Evolutionary conservation across 2,888 invertebrate genomes (phyloP).

Genomic region (Lasioglossum marginatum): DNA sequence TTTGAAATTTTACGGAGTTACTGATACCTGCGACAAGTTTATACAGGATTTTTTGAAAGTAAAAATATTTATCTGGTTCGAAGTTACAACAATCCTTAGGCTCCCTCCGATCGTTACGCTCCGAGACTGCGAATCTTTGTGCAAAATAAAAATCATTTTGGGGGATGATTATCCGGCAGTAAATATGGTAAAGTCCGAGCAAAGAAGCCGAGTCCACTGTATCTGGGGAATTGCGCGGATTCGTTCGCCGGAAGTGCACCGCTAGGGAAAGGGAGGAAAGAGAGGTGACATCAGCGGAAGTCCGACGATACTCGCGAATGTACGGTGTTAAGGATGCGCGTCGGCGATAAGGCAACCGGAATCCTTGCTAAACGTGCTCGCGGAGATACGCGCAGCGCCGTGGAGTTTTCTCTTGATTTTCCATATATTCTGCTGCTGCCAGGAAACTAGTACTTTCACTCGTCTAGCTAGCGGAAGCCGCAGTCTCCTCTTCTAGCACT

Average conservation of each 20-base stretch:
- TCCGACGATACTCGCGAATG: slow-evolving; percentile 64
- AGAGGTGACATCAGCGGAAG: slow-evolving; percentile 69
- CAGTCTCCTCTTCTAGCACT: background rate
- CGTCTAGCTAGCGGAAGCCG: slow-evolving; percentile 24
- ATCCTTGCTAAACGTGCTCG: slow-evolving; percentile 56
- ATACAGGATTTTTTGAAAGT: background rate
- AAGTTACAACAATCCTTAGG: background rate
- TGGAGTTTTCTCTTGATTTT: slow-evolving; percentile 46
- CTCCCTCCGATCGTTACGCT: too few relatives aligned
- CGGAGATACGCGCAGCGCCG: slow-evolving; percentile 3
- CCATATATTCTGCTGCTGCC: background rate
- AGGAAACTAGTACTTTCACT: slow-evolving; percentile 15
- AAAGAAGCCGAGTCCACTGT: too few relatives aligned
- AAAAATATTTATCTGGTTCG: background rate
- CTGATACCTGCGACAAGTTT: background rate
- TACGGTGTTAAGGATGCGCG: slow-evolving; percentile 61
- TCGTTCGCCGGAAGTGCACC: slow-evolving; percentile 57
- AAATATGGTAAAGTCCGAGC: too few relatives aligned
- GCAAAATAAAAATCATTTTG: too few relatives aligned
- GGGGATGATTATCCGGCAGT: too few relatives aligned
- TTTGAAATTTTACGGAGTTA: background rate
- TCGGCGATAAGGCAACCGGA: slow-evolving; percentile 65
- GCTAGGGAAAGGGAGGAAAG: slow-evolving; percentile 52
- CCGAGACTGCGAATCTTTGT: too few relatives aligned
- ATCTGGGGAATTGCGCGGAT: slow-evolving; percentile 6